A percentile compares a stretch with the other conserved stretches of the same genome.
phyloP scores from a whole-genome alignment of 2,113 vertebrate genomes.

The Herpailurus yagouaroundi region DNA sequence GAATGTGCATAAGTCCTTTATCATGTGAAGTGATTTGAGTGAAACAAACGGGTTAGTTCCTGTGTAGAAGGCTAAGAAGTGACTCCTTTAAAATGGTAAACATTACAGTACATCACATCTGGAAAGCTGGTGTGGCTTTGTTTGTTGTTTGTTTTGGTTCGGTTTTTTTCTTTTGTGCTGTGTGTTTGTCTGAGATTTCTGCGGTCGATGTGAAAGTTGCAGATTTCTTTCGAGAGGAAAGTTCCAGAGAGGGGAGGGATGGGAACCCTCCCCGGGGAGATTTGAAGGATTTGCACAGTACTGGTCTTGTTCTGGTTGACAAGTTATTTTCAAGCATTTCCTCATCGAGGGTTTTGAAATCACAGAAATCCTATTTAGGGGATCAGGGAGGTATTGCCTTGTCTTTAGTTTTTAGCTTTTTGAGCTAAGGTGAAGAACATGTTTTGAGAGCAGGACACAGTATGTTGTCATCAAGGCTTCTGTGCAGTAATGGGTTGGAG shows the following conservation, averaged over 20 bases:
- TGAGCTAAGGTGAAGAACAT: background rate
- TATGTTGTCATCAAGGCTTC: background rate
- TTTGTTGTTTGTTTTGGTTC: background rate
- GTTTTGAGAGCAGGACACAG: slow-evolving; percentile 32
- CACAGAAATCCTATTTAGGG: slow-evolving; percentile 59
- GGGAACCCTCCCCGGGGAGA: background rate
- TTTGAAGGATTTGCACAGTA: slow-evolving; percentile 56
- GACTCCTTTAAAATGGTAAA: slow-evolving; percentile 76
- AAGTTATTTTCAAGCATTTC: slow-evolving; percentile 67
- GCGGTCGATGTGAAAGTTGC: slow-evolving; percentile 66
- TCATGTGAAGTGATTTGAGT: slow-evolving; percentile 67
- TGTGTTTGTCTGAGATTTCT: slow-evolving; percentile 69
- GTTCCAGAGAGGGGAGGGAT: background rate
- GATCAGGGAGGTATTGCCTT: slow-evolving; percentile 57
- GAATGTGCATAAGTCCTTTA: slow-evolving; percentile 78
- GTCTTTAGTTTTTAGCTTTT: slow-evolving; percentile 62
- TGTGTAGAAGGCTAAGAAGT: slow-evolving; percentile 72
- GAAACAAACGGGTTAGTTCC: slow-evolving; percentile 80
- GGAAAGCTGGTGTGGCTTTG: slow-evolving; percentile 21
- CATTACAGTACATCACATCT: slow-evolving; percentile 54
- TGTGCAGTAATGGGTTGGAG: background rate
- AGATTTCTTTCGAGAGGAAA: background rate
- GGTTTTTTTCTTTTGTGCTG: background rate
- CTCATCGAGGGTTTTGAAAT: slow-evolving; percentile 72
- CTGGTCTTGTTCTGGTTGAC: slow-evolving; percentile 62